Percentiles rank a stretch among this genome's conserved stretches.
Conservation (phyloP, 2,888 invertebrate genomes). For the Tillus elongatus region DNA sequence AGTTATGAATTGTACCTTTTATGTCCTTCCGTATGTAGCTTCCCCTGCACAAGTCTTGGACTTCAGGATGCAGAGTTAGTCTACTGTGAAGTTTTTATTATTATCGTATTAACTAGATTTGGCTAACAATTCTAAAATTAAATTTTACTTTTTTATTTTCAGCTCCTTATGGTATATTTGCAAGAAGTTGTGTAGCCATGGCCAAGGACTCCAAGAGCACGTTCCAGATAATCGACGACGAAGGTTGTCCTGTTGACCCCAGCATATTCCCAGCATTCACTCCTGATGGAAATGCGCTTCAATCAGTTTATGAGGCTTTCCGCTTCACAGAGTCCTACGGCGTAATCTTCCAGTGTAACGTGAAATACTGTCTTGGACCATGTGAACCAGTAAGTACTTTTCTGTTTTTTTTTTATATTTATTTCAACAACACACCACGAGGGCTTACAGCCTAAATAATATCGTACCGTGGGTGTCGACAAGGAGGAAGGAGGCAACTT, state of each 20-base stretch:
- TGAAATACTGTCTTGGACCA: slow-evolving; percentile 90
- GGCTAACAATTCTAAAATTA: no score
- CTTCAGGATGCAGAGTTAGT: no score
- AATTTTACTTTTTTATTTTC: slow-evolving; percentile 30
- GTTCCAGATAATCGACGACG: slow-evolving; percentile 92
- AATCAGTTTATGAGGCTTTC: slow-evolving; percentile 89
- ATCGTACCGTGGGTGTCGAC: no score
- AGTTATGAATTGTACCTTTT: no score
- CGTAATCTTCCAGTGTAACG: slow-evolving; percentile 95
- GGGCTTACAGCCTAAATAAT: no score
- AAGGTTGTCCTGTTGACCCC: slow-evolving; percentile 89
- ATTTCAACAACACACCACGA: no score
- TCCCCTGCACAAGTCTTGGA: no score
- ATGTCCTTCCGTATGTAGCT: no score
- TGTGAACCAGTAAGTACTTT: slow-evolving; percentile 71
- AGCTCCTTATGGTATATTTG: slow-evolving; percentile 94
- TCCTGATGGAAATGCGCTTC: slow-evolving; percentile 82
- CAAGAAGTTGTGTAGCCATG: slow-evolving; percentile 93
- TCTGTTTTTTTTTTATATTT: no score
- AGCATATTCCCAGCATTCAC: slow-evolving; percentile 89
- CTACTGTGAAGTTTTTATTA: no score
- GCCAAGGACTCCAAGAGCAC: slow-evolving; percentile 93
- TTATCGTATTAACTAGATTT: no score
- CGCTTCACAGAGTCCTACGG: slow-evolving; percentile 93
- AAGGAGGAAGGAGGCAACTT: no score